A percentile compares a stretch with the other conserved stretches of the same genome.
Conservation (phyloP, 2,888 invertebrate genomes). For the Cerceris ruficornis region DNA sequence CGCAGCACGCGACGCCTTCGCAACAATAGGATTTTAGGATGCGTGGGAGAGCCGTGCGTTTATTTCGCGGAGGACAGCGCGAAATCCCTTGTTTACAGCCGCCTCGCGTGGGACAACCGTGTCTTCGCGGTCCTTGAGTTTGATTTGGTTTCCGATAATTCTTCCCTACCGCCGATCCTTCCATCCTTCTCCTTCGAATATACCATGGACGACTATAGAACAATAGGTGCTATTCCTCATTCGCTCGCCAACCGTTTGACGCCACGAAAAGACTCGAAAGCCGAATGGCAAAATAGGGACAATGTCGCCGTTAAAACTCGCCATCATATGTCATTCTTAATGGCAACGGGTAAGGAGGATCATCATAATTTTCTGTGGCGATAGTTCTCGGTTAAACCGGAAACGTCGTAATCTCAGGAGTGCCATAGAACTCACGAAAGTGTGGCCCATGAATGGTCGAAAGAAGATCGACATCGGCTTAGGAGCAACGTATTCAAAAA, state of each 20-base stretch:
- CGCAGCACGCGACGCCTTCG: constrained; percentile 65
- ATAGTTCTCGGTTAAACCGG: constrained; percentile 50
- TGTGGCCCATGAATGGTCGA: constrained; percentile 18
- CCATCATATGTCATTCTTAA: constrained; percentile 59
- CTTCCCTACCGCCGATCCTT: constrained; percentile 28
- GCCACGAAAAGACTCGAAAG: background rate
- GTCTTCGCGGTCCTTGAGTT: constrained; percentile 37
- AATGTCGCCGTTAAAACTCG: constrained; percentile 49
- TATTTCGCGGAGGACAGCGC: constrained; percentile 64
- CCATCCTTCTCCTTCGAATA: background rate
- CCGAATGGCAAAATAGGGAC: constrained; percentile 40
- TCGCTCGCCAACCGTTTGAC: constrained; percentile 10
- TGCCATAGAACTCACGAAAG: constrained; percentile 42
- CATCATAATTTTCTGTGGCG: constrained; percentile 57
- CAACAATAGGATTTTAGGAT: constrained; percentile 64
- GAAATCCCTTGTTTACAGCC: constrained; percentile 70
- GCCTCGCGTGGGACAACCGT: constrained; percentile 54
- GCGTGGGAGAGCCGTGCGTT: constrained; percentile 63
- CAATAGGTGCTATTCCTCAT: constrained; percentile 3
- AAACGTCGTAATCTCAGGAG: constrained; percentile 60
- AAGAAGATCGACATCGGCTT: background rate
- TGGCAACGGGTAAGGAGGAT: constrained; percentile 58
- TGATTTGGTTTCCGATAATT: constrained; percentile 45
- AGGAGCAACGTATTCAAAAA: background rate
- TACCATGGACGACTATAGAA: background rate